Evolutionary conservation across 1,140 invertebrate genomes (phyloP).

Genomic region (Frieseomelitta varia): DNA sequence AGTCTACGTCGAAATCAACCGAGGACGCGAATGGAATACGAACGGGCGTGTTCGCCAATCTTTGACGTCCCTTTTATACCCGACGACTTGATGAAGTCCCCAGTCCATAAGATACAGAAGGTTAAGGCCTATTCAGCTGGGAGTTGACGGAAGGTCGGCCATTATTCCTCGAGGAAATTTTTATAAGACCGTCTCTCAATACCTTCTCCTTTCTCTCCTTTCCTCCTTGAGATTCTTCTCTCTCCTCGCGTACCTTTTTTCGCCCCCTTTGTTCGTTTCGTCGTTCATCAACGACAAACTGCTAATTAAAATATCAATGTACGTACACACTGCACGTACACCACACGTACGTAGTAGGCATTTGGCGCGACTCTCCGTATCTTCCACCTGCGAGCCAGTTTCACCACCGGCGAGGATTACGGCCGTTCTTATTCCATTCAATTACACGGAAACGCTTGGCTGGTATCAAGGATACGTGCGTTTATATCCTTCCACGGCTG

Average conservation of each 20-base stretch:
- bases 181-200: background rate
- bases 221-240: too few species aligned
- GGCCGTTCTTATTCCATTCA: slow-evolving; percentile 47
- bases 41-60: background rate
- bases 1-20: background rate
- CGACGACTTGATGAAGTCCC: background rate
- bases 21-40: background rate
- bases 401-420: background rate
- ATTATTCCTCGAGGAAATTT: background rate
- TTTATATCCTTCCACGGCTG: slow-evolving; percentile 54
- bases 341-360: background rate
- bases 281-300: background rate
- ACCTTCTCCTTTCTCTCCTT: background rate
- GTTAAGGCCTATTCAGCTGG: background rate
- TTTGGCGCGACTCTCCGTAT: background rate
- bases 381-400: background rate
- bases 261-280: background rate
- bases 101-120: background rate
- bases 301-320: slow-evolving; percentile 24
- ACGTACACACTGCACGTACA: background rate
- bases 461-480: slow-evolving; percentile 45
- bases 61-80: background rate
- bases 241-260: background rate
- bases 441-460: slow-evolving; percentile 44
- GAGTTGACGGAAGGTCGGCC: background rate